Evolutionary conservation across 2,888 invertebrate species (phyloP), one percentile per base, ranked within the genome.

Genomic region (Heliconius sara): DNA sequence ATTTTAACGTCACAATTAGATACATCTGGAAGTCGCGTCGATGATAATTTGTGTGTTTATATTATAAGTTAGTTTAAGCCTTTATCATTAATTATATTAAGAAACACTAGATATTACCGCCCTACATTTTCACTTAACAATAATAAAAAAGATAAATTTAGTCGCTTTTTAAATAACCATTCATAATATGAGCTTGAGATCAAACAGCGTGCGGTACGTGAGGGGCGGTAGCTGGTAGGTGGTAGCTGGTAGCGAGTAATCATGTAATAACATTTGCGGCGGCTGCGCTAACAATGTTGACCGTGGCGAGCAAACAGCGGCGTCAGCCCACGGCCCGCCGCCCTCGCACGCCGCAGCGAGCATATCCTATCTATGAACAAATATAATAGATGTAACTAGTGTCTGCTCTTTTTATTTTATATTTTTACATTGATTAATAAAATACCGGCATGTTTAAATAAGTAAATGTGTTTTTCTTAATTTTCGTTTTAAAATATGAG

Each of bases 281-380:
- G 83, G 82, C 81, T 81, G 81, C 85, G 87, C 93, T 95, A 95
- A 95, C 95, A 94, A 95, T 95, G 95, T 95, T 95, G 95, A 95
- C 94, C 91, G 89, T 89, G 89, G 87, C 82, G 87, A 84, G 89
- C 92, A 94, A 94, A 94, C 94, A 94, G 87, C 87, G 88, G 85
- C 85, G 92, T 93, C 94, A 93, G 93, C 92, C 86, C 88, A 88
- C 91, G 90, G 89, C 82, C 87, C 90, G 86, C 85, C 90, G 84
- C 81, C 78, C 81, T 76, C 77, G 79, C 77, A 77, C 78, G 34
- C 88, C 88, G 87, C 75, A 75, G 22, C 74, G 65, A 75, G 27
- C 65, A 65, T 47, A 75, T 27, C 75, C 83, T 83, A 82, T 83
- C 83, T 83, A 90, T 76, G 89, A 86, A 85, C 88, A 79, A 68